Evolutionary conservation across 2,888 invertebrate species (phyloP).

Genomic region (Sipha maydis): DNA sequence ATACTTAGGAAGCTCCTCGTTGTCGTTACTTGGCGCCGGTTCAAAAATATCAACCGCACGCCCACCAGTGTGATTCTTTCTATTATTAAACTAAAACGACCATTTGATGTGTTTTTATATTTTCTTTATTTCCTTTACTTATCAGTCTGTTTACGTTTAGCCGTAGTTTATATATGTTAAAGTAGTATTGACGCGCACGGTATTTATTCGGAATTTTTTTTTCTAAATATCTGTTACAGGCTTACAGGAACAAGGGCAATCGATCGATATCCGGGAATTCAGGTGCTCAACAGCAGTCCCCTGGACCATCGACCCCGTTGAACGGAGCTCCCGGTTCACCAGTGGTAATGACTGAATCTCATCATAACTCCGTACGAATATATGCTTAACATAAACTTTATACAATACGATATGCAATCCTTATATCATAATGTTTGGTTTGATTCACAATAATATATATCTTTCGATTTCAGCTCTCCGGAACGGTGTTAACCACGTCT

Average conservation of each 20-base stretch:
- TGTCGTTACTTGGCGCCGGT: slow-evolving; percentile 13
- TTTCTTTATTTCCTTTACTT: not conserved
- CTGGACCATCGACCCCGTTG: slow-evolving; percentile 53
- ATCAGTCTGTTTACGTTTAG: slow-evolving; percentile 12
- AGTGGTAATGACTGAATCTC: slow-evolving; percentile 46
- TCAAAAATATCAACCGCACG: not conserved
- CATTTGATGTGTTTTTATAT: not conserved
- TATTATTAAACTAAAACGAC: slow-evolving; percentile 43
- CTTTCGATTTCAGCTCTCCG: slow-evolving; percentile 38
- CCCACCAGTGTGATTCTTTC: slow-evolving; percentile 43
- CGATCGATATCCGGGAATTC: slow-evolving; percentile 51
- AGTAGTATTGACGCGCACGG: too few relatives aligned
- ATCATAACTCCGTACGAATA: slow-evolving; percentile 27
- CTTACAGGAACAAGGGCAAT: slow-evolving; percentile 57
- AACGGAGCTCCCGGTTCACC: slow-evolving; percentile 56
- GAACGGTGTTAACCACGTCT: slow-evolving; percentile 41
- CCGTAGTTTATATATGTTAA: not conserved
- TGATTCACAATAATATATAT: not conserved
- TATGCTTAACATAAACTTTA: not conserved
- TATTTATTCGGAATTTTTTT: not conserved
- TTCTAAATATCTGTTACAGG: slow-evolving; percentile 23
- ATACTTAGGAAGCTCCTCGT: not conserved
- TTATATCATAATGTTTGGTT: not conserved
- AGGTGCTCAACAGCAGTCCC: slow-evolving; percentile 47
- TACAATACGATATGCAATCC: not conserved